phyloP scores from a whole-genome alignment of 1,140 invertebrate genomes.

The Homalodisca vitripennis region DNA sequence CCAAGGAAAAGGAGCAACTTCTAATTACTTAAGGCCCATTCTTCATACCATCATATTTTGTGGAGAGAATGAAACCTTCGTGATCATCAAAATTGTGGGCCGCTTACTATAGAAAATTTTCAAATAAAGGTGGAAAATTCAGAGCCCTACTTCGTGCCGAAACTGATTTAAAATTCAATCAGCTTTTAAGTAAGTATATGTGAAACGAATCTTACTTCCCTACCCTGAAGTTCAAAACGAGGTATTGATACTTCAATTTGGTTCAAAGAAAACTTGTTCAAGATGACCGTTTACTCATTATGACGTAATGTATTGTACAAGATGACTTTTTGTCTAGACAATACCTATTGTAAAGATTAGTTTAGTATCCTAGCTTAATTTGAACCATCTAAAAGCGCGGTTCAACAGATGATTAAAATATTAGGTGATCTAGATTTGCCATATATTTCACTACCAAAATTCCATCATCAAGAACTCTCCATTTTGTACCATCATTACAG shows the following conservation, averaged over 20 bases:
- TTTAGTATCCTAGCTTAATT: too few species aligned
- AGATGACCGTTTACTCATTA: too few species aligned
- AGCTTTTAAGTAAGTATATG: background rate
- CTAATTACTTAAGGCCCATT: background rate
- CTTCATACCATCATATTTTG: background rate
- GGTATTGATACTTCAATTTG: background rate
- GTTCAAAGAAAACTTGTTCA: background rate
- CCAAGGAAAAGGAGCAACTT: background rate
- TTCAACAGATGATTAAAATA: too few species aligned
- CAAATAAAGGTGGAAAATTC: background rate
- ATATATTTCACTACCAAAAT: too few species aligned
- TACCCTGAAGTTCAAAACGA: slow-evolving; percentile 2
- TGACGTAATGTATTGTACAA: too few species aligned
- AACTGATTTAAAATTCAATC: background rate
- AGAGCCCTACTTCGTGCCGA: background rate
- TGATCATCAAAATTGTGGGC: background rate
- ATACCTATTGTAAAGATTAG: too few species aligned
- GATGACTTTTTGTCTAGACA: too few species aligned
- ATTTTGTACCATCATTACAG: too few species aligned
- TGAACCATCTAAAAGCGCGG: too few species aligned
- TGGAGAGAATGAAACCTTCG: background rate
- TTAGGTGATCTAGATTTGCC: too few species aligned
- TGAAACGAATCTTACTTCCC: background rate
- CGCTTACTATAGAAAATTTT: background rate
- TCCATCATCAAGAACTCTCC: too few species aligned